Evolutionary conservation across 2,113 vertebrate genomes (phyloP), one percentile per base, ranked within the genome.

Genomic region (Ranitomeya imitator): DNA sequence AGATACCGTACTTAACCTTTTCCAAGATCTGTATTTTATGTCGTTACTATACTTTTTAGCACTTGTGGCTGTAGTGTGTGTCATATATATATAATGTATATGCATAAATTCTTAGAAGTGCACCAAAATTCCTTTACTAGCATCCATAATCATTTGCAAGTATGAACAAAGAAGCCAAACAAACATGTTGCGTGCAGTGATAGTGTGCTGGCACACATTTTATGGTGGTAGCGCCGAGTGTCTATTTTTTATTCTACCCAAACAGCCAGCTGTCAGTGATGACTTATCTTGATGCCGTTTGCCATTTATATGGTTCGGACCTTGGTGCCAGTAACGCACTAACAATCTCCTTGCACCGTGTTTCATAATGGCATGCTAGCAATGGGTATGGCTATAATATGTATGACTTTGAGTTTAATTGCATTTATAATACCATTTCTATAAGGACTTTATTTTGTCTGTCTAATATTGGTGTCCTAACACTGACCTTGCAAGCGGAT

Each of bases 401-500:
- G 45, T 21, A 21, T 76, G 45, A 21, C 2, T 65, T 11, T 18
- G 16, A 51, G 8, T 37, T 8, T 45, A 74, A 37, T 8, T 37
- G 26, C 18, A 18, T 19, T 74, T 51, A 76, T 52, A 51, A 52
- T 76, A 52, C 73, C 4, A 21, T 52, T 51, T 51, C 90, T 93
- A 26, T 31, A 80, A 94, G 93, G 93, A 13, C 18, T 63, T 95
- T 95, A 96, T 67, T 96, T 95, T 95, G 95, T 94, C 94, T 95
- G 94, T 96, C 95, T 96, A 94, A 93, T 94, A 96, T 96, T 94
- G 97, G 96, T 97, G 96, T 97, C 96, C 97, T 97, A 96, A 96
- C 96, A 96, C 95, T 97, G 97, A 98, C 97, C 97, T 98, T 97
- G 96, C 94, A 94, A 93, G 93, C 92, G 93, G 93, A 96, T 95